Evolutionary conservation across 53 echinoderm and acorn worm genomes (phyloP).

Genomic region (Crossaster papposus): DNA sequence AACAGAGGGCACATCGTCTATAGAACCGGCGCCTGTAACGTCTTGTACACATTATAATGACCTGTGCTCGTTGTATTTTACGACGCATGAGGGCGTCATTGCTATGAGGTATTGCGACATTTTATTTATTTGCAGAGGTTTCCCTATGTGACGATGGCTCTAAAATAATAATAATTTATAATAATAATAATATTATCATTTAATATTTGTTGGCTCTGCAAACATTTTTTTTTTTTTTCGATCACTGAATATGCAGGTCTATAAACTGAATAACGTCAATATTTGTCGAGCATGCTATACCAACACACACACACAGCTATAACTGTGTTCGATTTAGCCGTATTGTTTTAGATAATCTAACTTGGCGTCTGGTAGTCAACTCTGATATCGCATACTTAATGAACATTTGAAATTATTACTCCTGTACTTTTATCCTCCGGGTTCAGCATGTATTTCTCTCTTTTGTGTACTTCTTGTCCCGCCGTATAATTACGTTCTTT

Average conservation of each 20-base stretch:
- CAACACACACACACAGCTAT: constrained; percentile 7
- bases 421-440: constrained; percentile 10
- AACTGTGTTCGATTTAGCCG: constrained; percentile 25
- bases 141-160: too few relatives aligned
- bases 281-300: constrained; percentile 6
- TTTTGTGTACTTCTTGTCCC: neutral
- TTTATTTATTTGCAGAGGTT: too few relatives aligned
- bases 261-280: neutral
- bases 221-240: neutral
- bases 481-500: constrained; percentile 10
- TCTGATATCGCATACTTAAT: neutral
- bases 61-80: too few relatives aligned
- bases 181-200: neutral
- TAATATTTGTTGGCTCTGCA: neutral
- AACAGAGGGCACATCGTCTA: neutral
- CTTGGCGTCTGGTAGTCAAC: neutral
- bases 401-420: neutral
- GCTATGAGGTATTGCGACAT: too few relatives aligned
- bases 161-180: too few relatives aligned
- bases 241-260: neutral
- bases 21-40: neutral
- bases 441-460: neutral
- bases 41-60: neutral
- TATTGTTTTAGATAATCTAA: constrained; percentile 10
- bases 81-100: too few relatives aligned